phyloP scores from a whole-genome alignment of 1,140 invertebrate species.

The Eriocheir sinensis region DNA sequence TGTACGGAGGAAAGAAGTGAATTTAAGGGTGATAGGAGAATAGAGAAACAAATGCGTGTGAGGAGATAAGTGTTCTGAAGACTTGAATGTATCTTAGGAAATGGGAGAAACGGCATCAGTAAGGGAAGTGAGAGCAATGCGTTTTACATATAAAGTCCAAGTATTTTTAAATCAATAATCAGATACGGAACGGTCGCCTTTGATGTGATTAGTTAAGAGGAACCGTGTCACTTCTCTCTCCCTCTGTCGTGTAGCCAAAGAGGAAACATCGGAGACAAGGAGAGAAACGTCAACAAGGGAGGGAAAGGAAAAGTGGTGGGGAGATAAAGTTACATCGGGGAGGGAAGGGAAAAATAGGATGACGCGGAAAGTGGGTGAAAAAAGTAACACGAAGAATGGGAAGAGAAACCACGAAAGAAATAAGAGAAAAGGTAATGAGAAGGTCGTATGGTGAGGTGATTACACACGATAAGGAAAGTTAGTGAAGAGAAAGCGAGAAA shows the following conservation, averaged over 20 bases:
- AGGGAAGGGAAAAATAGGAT: not conserved
- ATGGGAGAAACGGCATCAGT: too few species aligned
- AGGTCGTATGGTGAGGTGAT: not conserved
- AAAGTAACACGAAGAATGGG: not conserved
- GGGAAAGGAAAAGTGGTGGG: not conserved
- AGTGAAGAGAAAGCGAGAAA: not conserved
- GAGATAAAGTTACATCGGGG: too few species aligned
- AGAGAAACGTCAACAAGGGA: not conserved
- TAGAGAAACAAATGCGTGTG: not conserved
- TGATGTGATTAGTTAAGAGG: too few species aligned
- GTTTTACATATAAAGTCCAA: too few species aligned
- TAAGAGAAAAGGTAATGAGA: not conserved
- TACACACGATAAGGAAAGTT: not conserved
- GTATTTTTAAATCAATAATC: too few species aligned
- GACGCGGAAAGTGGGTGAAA: not conserved
- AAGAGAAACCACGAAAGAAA: not conserved
- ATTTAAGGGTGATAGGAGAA: not conserved
- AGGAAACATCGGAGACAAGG: not conserved
- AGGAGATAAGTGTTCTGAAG: not conserved
- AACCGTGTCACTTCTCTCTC: too few species aligned
- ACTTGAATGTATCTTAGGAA: too few species aligned
- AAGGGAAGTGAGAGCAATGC: too few species aligned
- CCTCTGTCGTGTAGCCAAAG: not conserved
- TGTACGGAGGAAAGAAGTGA: not conserved
- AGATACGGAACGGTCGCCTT: too few species aligned